Evolutionary conservation across 2,113 vertebrate species (phyloP).

Genomic region (Erinaceus europaeus): DNA sequence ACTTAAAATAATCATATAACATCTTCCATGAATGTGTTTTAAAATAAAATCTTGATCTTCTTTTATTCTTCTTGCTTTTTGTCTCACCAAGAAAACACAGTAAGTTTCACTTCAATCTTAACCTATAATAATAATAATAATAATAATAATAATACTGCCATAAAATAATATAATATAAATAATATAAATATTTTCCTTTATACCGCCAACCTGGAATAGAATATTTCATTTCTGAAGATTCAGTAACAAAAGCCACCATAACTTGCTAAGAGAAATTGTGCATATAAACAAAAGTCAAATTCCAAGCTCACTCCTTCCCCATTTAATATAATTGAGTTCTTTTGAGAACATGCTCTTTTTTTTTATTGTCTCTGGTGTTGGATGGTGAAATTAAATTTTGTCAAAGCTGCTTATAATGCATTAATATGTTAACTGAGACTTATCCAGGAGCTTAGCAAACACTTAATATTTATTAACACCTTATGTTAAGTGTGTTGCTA

Average conservation of each 20-base stretch:
- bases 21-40: not conserved
- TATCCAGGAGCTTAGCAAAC: not conserved
- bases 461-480: not conserved
- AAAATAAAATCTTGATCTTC: not conserved
- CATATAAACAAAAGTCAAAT: not conserved
- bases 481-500: not conserved
- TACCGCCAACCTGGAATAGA: not conserved
- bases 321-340: not conserved
- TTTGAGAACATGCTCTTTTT: not conserved
- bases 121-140: no score
- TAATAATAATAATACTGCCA: no score
- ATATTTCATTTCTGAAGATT: not conserved
- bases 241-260: not conserved
- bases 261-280: not conserved
- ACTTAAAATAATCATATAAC: not conserved
- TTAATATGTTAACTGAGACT: not conserved
- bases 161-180: not conserved
- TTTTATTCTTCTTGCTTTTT: not conserved
- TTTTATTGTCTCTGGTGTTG: not conserved
- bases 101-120: not conserved
- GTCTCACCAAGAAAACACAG: not conserved
- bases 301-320: not conserved
- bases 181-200: not conserved
- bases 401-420: not conserved
- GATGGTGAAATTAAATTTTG: slow-evolving; percentile 2